Percentiles rank a stretch among this genome's conserved stretches.
phyloP scores from a whole-genome alignment of 2,113 vertebrate genomes.

The Sturnus vulgaris region DNA sequence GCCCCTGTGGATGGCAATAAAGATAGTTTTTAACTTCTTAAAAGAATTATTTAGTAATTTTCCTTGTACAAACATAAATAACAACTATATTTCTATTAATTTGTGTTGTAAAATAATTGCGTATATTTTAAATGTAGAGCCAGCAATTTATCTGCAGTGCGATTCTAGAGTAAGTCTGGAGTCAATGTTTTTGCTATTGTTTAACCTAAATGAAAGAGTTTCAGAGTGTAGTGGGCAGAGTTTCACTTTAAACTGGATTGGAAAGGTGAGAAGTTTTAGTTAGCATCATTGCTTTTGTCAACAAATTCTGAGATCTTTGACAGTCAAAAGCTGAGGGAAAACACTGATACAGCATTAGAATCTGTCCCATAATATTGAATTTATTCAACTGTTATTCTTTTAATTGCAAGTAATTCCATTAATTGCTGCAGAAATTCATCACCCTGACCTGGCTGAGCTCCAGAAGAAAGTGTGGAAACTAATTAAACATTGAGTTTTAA shows the following conservation, averaged over 20 bases:
- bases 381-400: conserved; percentile 28
- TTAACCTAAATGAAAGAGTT: neutral
- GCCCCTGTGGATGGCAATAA: neutral
- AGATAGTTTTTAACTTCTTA: neutral
- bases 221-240: neutral
- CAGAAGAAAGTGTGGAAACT: conserved; percentile 61
- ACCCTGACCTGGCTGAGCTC: conserved; percentile 41
- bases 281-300: neutral
- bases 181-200: neutral
- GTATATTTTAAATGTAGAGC: neutral
- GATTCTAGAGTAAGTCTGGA: neutral
- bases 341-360: neutral
- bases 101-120: neutral
- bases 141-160: neutral
- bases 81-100: neutral
- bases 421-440: conserved; percentile 59
- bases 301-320: neutral
- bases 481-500: conserved; percentile 70
- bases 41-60: neutral
- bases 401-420: conserved; percentile 59
- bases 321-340: neutral
- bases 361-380: neutral
- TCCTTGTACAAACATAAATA: neutral
- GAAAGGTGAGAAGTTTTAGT: neutral
- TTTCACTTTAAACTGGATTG: neutral